Base-by-base conservation (phyloP, 2,797 vertebrate species). In the Otolemur crassicaudatus region DNA sequence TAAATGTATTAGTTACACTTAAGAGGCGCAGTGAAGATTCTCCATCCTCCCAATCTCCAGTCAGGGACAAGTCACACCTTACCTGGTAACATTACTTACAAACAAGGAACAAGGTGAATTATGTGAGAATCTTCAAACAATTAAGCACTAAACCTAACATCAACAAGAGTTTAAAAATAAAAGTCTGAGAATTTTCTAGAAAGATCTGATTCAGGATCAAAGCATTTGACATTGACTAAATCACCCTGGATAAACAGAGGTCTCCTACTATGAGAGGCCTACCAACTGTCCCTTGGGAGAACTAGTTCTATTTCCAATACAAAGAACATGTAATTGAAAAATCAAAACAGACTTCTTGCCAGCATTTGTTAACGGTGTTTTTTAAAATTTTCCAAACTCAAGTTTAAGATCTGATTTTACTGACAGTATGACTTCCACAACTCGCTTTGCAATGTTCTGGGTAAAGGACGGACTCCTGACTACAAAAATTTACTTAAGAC, bases 121-220 rank as follows among this genome's bases (percentile, higher is more conserved):
- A 81, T 5, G 70, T 31, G 7, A 93, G 61, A 72, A 16, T 58
- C 40, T 79, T 49, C 70, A 88, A 86, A 93, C 69, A 91, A 76
- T 58, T 86, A 67, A 25, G 23, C 72, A 60, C 37, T 87, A 86
- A 83, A 75, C 20, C 37, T 90, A 63, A 9, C 58, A 84, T 27
- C 65, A 91, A 95, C 27, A 70, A 91, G 95, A 65, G 6, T 13
- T 65, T 67, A 40, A 22, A 53, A 63, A 31, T 83, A 65, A 70
- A 87, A 63, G 65, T 80, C 88, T n/a, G n/a, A 75, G 67, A 97
- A 94, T 93, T 93, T 98, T 93, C 94, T 95, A 93, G 95, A 95
- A 70, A 97, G 96, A 96, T 92, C 81, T 97, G 85, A 98, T 92
- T 95, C 94, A 94, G 79, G 93, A 98, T 79, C 69, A 94, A 93